Evolutionary conservation across 2,797 vertebrate species (phyloP).

Genomic region (Gouania willdenowi): DNA sequence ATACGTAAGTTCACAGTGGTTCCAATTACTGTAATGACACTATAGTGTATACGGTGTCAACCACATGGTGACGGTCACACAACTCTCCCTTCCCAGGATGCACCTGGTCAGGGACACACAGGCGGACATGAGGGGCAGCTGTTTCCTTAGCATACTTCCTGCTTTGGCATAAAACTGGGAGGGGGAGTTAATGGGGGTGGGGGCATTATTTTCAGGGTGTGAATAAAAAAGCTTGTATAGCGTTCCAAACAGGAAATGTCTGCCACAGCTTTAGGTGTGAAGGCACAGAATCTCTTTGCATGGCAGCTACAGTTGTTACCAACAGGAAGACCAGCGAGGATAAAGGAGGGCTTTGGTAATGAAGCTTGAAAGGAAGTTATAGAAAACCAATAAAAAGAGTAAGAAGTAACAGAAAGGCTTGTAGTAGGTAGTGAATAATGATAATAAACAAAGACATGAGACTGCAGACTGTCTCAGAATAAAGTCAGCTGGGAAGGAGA

Average conservation of each 20-base stretch:
- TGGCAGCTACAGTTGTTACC: too few species aligned
- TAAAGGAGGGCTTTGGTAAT: not conserved
- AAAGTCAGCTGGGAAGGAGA: conserved; percentile 23
- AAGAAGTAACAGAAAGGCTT: not conserved
- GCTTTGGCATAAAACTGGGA: conserved; percentile 31
- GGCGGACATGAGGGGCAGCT: conserved; percentile 76
- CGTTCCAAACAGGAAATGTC: conserved; percentile 72
- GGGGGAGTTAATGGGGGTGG: not conserved
- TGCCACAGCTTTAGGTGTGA: conserved; percentile 64
- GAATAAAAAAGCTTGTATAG: too few species aligned
- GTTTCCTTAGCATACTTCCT: conserved; percentile 81
- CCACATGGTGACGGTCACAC: conserved; percentile 52
- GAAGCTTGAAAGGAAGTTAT: not conserved
- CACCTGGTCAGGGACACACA: conserved; percentile 71
- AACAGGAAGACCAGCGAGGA: too few species aligned
- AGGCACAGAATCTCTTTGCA: conserved; percentile 14
- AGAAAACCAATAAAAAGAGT: not conserved
- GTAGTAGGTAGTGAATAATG: not conserved
- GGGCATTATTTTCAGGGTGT: too few species aligned
- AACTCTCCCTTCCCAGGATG: conserved; percentile 77
- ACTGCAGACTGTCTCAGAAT: conserved; percentile 23
- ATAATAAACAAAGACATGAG: not conserved
- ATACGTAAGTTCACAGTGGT: conserved; percentile 37
- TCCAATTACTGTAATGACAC: conserved; percentile 42
- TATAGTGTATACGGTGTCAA: conserved; percentile 32